Base-by-base conservation (phyloP, 2,888 invertebrate species). In the Crocallis elinguaria region DNA sequence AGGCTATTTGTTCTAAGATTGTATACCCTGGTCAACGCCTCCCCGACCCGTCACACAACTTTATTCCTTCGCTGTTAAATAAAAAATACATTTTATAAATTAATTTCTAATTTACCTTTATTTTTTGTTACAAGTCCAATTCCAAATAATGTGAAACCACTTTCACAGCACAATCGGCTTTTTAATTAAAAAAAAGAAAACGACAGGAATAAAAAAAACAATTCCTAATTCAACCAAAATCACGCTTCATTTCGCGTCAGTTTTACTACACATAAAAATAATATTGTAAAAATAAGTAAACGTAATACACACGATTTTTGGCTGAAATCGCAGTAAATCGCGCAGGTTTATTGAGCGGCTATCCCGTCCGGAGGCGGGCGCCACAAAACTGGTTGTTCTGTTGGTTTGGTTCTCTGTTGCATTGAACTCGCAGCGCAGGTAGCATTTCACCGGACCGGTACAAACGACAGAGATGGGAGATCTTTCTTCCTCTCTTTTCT, bases 41-140 rank as follows among this genome's bases (percentile, higher is more conserved):
- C 55, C 52, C 43, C 38, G 69, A 72, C 66, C 62, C 50, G 77
- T 73, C 71, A 64, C 49, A 67, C 77, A 62, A 67, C 65, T 72
- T 71, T 53, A n/a, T n/a, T n/a, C n/a, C n/a, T n/a, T n/a, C n/a
- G n/a, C n/a, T n/a, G n/a, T n/a, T n/a, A n/a, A n/a, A n/a, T n/a
- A n/a, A n/a, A n/a, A n/a, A n/a, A n/a, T n/a, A n/a, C n/a, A n/a
- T n/a, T 49, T 39, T 43, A 35, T 16, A n/a, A 32, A 2, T 32
- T 30, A 30, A 7, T 30, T 30, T 30, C 12, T 13, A 30, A 12
- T 3, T 35, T 9, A 17, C 4, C 0, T 21, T 37, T 21, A 37
- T 39, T 44, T 42, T 43, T 23, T 33, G 13, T 17, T 14, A 14
- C 12, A 38, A 38, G n/a, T 25, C 12, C 25, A 25, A 38, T 38